Evolutionary conservation across 2,113 vertebrate species (phyloP), one percentile per base, ranked within the genome.

Genomic region (Ceratotherium simum): DNA sequence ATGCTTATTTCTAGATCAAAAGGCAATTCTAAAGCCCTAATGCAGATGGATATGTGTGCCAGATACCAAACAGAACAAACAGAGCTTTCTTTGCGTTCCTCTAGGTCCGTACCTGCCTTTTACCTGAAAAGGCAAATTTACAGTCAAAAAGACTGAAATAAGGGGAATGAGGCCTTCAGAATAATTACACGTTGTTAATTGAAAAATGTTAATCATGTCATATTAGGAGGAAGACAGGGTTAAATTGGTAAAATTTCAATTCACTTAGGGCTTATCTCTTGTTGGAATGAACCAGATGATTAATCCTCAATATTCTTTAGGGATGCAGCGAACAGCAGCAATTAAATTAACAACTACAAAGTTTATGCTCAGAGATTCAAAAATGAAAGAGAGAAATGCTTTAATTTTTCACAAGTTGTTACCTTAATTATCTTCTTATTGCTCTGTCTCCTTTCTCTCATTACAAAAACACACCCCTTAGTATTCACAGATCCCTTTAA

Each of bases 311-410:
- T 99, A 99, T 99, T 99, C 99, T 99, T 99, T 95, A 95, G 99
- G 99, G 99, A 99, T 99, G 99, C 94, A 97, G 98, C 93, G 98
- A 99, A 99, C 98, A 98, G 98, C 98, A 97, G 99, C 99, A 99
- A 99, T 99, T 99, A 99, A 99, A 99, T 99, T 99, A 99, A 99
- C 99, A 99, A 99, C 99, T 99, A 99, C 99, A 99, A 99, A 99
- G 99, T 99, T 99, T 99, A 99, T 98, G 98, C 99, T 99, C 98
- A 94, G 98, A 99, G 99, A 99, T 99, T 99, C 98, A 99, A 98
- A 99, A 99, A 99, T 99, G 98, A 99, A 99, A 99, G 99, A 99
- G 97, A 98, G 98, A 99, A 99, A 99, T 98, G 98, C 99, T 99
- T 99, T 98, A 98, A 99, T 99, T 99, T 99, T 99, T 99, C 98